Evolutionary conservation across 2,888 invertebrate species (phyloP), one percentile per base, ranked within the genome.

Genomic region (Rhimphoctona megacephalus): DNA sequence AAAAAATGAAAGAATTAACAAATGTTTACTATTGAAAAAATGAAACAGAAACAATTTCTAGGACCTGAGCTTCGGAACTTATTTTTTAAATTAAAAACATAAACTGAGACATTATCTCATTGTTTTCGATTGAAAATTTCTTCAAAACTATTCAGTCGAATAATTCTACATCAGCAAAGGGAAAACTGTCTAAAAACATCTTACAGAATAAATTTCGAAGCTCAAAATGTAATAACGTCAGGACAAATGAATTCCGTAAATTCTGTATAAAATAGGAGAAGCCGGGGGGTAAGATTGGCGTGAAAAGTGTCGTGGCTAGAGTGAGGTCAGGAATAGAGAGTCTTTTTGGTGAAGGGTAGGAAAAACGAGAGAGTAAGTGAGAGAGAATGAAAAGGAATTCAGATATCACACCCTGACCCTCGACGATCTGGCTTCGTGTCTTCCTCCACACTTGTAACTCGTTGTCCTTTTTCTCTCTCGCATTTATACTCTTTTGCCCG

Each of bases 321-420:
- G 61, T 2, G 61, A 61, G 61, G 61, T 61, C 61, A 61, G 61
- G 30, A 30, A 61, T 30, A 17, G 61, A 74, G 64, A 52, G n/a
- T 67, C 22, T 19, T 19, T 52, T 52, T 39, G 11, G 22, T 43
- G 43, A 49, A 72, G 78, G 66, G 54, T 19, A 43, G 76, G 76
- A 85, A 66, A 83, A 82, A 49, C 79, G 36, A 73, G 76, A 46
- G 61, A 22, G 36, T 7, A n/a, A 87, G 73, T 49, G 77, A 70
- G 80, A 81, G 66, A 43, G 83, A 74, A 30, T 81, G 85, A 87
- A 78, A 84, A 79, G 86, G 85, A 85, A 90, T 90, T 89, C 87
- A 89, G 88, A 90, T 89, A 90, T 90, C 89, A 89, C 88, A 89
- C 86, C 79, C 90, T 90, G 90, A 91, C 90, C 89, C 85, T 67